Evolutionary conservation across 1,140 invertebrate species (phyloP).

Genomic region (Drosophila baimaii): DNA sequence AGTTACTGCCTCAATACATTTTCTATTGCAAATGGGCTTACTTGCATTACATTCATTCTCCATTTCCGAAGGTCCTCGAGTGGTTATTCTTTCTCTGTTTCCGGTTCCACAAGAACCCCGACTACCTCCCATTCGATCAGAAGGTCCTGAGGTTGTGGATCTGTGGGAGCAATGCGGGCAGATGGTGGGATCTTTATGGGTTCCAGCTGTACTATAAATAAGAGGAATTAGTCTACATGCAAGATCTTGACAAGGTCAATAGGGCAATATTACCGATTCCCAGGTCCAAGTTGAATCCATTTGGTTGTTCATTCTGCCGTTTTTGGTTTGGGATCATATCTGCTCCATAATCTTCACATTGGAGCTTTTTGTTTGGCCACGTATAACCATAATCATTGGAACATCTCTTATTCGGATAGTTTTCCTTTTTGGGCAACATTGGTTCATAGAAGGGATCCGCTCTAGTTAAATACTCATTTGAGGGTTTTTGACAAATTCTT

Average conservation of each 20-base stretch:
- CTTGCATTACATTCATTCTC: not conserved
- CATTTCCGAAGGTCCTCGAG: not conserved
- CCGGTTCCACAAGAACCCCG: not conserved
- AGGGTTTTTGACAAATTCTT: not conserved
- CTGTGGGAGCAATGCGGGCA: no score
- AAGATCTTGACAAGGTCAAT: not conserved
- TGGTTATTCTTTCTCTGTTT: not conserved
- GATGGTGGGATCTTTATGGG: not conserved
- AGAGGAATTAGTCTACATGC: not conserved
- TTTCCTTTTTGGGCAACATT: not conserved
- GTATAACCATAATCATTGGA: not conserved
- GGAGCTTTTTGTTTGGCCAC: not conserved
- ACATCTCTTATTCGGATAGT: not conserved
- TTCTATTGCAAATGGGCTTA: not conserved
- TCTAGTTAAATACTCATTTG: not conserved
- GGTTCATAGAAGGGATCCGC: not conserved
- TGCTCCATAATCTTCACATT: not conserved
- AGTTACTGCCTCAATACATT: conserved; percentile 12
- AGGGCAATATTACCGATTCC: not conserved
- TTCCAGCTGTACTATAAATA: conserved; percentile 5
- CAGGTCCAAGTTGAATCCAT: not conserved
- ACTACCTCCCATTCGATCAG: not conserved
- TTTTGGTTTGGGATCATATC: not conserved
- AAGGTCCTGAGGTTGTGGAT: not conserved
- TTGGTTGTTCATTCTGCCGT: no score